Base-by-base conservation (phyloP, 2,797 vertebrate genomes). In the Notamacropus eugenii region DNA sequence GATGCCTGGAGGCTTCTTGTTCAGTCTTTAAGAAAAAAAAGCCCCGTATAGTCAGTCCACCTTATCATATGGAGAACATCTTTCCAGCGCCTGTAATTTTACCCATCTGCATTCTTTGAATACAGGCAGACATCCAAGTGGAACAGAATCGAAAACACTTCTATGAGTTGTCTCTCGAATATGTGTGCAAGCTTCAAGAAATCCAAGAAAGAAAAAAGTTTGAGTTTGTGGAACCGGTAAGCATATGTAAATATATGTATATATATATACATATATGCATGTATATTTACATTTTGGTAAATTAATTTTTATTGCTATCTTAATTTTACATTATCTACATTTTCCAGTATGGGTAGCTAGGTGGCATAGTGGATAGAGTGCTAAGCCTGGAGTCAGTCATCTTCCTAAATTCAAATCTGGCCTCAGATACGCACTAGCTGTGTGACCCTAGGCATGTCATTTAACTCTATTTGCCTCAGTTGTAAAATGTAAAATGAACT, bases 131-230 rank as follows among this genome's bases (percentile, higher is more conserved):
- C 98, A 90, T 94, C 97, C 99, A 99, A 98, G 99, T 99, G 98
- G 99, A 99, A 96, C 98, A 97, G 96, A 99, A 99, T 91, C 99
- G 99, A 96, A 99, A 99, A 96, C 99, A 99, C 98, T 99, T 99
- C 97, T 99, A 99, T 94, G 99, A 99, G 96, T 99, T 99, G 95
- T 99, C 99, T 62, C 99, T 99, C 0, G 99, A 99, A 96, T 99
- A 99, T 1, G 99, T 99, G 3, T 99, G 99, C 98, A 99, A 99
- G 97, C 98, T 99, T 96, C 99, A 99, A 98, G 99, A 99, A 98
- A 99, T 99, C 97, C 99, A 99, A 98, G 99, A 99, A 97, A 98
- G 99, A 96, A 99, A 99, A 98, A 99, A 99, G 98, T 99, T 99
- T 98, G 99, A 99, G 96, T 99, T 99, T 96, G 99, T 99, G 97